Base-by-base conservation (phyloP, 2,113 vertebrate genomes). In the Limnothrissa miodon region DNA sequence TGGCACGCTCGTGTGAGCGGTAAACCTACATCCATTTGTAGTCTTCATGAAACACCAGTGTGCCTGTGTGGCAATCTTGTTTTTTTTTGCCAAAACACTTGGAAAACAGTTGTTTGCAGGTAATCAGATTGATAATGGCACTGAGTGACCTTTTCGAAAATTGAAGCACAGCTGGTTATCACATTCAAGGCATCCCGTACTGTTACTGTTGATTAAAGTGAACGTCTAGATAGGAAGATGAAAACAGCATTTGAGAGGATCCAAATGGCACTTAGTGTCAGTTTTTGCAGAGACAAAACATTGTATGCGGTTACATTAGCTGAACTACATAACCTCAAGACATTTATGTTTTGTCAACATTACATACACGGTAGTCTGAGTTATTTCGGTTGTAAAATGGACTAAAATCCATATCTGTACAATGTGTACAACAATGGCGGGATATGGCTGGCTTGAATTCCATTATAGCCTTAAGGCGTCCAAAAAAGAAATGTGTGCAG, bases 61-160 rank as follows among this genome's bases (percentile, higher is more conserved):
- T 23, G 51, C 46, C 3, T 83, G 59, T 78, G 45, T 51, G 51
- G 15, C 78, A 53, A 45, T 79, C 78, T 74, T 74, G 9, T 66
- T 8, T 29, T 59, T 59, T 59, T 25, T 66, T 78, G 66, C 78
- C 23, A 0, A 21, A 25, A 56, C 80, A 45, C 85, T 84, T 82
- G 62, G 56, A 82, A 88, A 85, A 66, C 83, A 87, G 39, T 66
- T 66, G 59, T 36, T 86, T 56, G 33, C 17, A 82, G 36, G 46
- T 80, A 83, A 83, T 88, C 82, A 79, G n/a, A 56, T 45, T 80
- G 29, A 78, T 48, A 81, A 83, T 88, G 81, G 86, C 82, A 45
- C 78, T 36, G 80, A 74, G 44, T 46, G 81, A 83, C 56, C 78
- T 86, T 85, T 80, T 79, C 25, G 78, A 56, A 87, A 78, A 42